Evolutionary conservation across 2,888 invertebrate genomes (phyloP), one percentile per base, ranked within the genome.

Genomic region (Sminthurides aquaticus): DNA sequence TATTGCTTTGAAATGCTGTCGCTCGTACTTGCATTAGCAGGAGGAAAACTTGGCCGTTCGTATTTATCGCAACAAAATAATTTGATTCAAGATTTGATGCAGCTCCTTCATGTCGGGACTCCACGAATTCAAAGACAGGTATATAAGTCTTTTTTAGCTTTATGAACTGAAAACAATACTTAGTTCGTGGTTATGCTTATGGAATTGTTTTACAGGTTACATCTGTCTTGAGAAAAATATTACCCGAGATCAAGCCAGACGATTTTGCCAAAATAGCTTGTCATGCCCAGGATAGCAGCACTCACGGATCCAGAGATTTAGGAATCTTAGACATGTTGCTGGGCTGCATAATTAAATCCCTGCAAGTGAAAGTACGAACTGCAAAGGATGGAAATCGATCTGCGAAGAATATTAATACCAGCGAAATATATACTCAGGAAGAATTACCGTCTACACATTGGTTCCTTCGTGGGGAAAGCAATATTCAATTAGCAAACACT

Each of bases 1-100:
- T 97, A 95, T 79, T 96, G 96, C 80, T 97, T 96, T 77, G 96
- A 97, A 82, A 92, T 97, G 91, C 81, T 97, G 25, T 94, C 94
- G 2, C 89, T 96, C 89, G 95, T 92, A 58, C 79, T 95, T 74
- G 96, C 97, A 0, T 80, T 97, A 52, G 95, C 94, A 69, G 96
- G 96, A 2, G 95, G 94, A 74, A 85, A 87, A 0, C 92, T 95
- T 0, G 96, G 96, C 0, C 83, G 94, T 28, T 86, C 88, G 1
- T 95, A 96, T 78, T 81, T 97, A 18, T 91, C 95, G 0, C 91
- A 93, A 76, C 93, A 95, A 76, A 86, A 88, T 57, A 90, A 89
- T 28, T 79, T 97, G 59, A 81, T 96, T 1, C 85, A 87, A 43
- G 94, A 96, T 79, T 80, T 97, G 28, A 80, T 96, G 49, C 88